Conservation (phyloP, 2,113 vertebrate species). For the Sardina pilchardus region DNA sequence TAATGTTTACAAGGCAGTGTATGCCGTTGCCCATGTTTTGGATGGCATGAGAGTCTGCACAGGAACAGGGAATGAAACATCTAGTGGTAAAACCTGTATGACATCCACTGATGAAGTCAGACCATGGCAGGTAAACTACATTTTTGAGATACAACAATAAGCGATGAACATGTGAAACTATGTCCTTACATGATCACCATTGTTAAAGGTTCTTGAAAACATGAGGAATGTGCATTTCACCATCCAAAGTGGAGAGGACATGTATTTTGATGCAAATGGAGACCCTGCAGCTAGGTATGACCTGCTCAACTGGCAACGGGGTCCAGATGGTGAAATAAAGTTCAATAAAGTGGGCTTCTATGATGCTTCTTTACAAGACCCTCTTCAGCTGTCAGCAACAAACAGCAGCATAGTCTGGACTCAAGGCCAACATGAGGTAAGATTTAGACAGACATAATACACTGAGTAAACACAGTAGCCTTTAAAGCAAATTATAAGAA, state of each 20-base stretch:
- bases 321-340: conserved; percentile 40
- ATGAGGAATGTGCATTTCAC: conserved; percentile 49
- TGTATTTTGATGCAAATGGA: conserved; percentile 58
- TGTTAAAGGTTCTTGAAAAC: conserved; percentile 47
- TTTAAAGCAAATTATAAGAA: neutral
- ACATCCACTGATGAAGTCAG: conserved; percentile 28
- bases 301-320: conserved; percentile 56
- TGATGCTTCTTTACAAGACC: conserved; percentile 50
- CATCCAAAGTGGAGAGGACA: conserved; percentile 36
- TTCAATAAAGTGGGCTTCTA: conserved; percentile 56
- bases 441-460: neutral
- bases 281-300: conserved; percentile 57
- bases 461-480: neutral
- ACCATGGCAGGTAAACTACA: conserved; percentile 51
- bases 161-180: neutral
- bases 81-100: conserved; percentile 23
- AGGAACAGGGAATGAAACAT: conserved; percentile 10
- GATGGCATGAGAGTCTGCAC: conserved; percentile 43
- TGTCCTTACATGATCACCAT: neutral
- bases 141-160: neutral
- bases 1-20: conserved; percentile 61
- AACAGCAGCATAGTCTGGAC: conserved; percentile 51
- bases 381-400: conserved; percentile 47
- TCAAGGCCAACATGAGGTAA: conserved; percentile 33
- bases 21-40: conserved; percentile 55